Evolutionary conservation across 2,797 vertebrate genomes (phyloP), one percentile per base, ranked within the genome.

Genomic region (Rhinella marina): DNA sequence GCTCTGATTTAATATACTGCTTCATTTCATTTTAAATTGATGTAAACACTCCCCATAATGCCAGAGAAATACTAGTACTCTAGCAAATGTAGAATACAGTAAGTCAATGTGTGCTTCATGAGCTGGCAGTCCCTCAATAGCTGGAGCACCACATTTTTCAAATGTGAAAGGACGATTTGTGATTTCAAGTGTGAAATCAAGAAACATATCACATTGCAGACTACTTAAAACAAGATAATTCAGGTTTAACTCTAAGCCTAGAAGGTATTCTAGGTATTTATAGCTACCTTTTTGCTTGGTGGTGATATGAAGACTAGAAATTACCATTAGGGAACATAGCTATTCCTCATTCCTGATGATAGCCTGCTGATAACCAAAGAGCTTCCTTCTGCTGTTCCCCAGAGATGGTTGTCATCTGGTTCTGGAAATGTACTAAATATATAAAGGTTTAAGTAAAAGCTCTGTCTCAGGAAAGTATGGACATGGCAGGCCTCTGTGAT

Each of bases 1-100:
- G 73, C 59, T 77, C 57, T 85, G 84, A 68, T 86, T 79, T 78
- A 79, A 66, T 50, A 70, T 79, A 70, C 61, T 27, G 48, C 84
- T 86, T 52, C 48, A 86, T 21, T 86, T 54, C 75, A 79, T 86
- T 86, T 64, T 79, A 68, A 50, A 86, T 64, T 78, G 75, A 86
- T 86, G 52, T 79, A 70, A 59, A 77, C 64, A 56, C 50, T 57
- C n/a, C 23, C 8, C 14, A 66, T 78, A 64, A 77, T 77, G 16
- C 41, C 19, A 64, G 17, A 52, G 10, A 83, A 70, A 77, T 54
- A 16, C 21, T 77, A 77, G 13, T 25, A 25, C 23, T 16, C 12
- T 25, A 50, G 41, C 23, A 50, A 75, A 13, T 50, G 72, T 9
- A 75, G 41, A 50, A 41, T 75, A 13, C 9, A n/a, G 70, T 9